These are phyloP conservation scores for Scolanthus callimorphus DNA, from an alignment of 92 coral and sea anemone species.

Conservation along the genomic window DNA sequence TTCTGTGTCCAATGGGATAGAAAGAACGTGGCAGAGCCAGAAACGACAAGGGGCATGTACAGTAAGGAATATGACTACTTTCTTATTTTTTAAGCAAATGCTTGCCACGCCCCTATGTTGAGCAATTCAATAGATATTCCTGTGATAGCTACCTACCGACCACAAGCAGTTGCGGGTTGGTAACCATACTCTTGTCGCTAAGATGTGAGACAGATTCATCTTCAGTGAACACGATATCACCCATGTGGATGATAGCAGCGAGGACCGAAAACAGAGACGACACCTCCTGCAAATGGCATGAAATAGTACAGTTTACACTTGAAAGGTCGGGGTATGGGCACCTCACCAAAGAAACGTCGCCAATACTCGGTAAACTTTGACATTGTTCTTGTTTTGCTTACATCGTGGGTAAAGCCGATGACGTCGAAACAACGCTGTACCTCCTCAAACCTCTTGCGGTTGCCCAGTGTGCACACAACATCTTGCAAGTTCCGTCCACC, in stretches of 20 bases:
- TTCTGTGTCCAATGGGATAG: too few relatives aligned
- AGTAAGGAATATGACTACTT: too few relatives aligned
- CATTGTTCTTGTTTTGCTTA: too few relatives aligned
- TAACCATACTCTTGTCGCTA: conserved; percentile 93
- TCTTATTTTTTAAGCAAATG: too few relatives aligned
- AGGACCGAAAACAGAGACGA: conserved; percentile 78
- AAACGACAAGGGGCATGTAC: too few relatives aligned
- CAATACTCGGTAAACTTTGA: too few relatives aligned
- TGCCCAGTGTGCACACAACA: conserved; percentile 79
- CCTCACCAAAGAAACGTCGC: too few relatives aligned
- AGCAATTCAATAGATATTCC: too few relatives aligned
- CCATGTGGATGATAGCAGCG: conserved; percentile 92
- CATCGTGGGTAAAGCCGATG: conserved; percentile 92
- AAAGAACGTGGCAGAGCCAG: too few relatives aligned
- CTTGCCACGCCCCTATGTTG: too few relatives aligned
- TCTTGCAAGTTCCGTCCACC: conserved; percentile 79
- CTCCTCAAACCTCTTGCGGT: conserved; percentile 80
- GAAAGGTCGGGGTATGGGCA: too few relatives aligned
- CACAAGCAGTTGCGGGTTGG: conserved; percentile 70
- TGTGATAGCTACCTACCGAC: conserved; percentile 75
- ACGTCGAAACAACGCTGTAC: conserved; percentile 79
- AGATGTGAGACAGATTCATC: conserved; percentile 91
- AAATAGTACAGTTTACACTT: too few relatives aligned
- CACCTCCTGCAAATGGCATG: conserved; percentile 60
- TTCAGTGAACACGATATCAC: conserved; percentile 88